Evolutionary conservation across 2,113 vertebrate species (phyloP).

Genomic region (Chloroceryle aenea): DNA sequence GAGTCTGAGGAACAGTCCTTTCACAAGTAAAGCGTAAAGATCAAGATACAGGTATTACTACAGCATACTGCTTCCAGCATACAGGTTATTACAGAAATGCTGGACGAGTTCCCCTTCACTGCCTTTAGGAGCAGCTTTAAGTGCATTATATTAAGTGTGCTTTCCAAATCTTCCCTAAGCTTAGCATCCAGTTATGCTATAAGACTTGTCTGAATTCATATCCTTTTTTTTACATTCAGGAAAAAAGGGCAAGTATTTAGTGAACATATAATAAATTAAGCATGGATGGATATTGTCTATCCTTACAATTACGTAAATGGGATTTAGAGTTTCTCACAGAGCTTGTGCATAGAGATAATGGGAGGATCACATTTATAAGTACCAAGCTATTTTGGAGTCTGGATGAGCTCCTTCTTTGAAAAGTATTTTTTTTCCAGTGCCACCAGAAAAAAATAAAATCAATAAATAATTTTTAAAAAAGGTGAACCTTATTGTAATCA

Average conservation of each 20-base stretch:
- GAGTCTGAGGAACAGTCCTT: not conserved
- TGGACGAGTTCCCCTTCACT: not conserved
- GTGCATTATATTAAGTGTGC: not conserved
- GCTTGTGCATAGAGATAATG: constrained; percentile 5
- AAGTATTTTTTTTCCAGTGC: not conserved
- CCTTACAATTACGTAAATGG: constrained; percentile 58
- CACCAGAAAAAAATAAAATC: not conserved
- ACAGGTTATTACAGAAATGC: not conserved
- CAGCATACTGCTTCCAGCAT: not conserved
- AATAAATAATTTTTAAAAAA: not conserved
- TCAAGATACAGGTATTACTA: not conserved
- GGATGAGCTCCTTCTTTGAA: not conserved
- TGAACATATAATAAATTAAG: constrained; percentile 47
- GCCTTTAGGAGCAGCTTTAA: not conserved
- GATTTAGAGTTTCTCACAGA: constrained; percentile 49
- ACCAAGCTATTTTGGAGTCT: not conserved
- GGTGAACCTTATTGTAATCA: not conserved
- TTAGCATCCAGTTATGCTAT: not conserved
- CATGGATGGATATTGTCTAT: constrained; percentile 14
- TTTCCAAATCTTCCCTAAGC: constrained; percentile 15
- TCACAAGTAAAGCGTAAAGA: not conserved
- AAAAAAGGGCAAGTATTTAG: constrained; percentile 64
- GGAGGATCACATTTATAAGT: not conserved
- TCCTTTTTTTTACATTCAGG: not conserved
- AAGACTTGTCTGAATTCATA: constrained; percentile 18